Conservation (phyloP, 1,140 invertebrate species). For the Gerris buenoi region DNA sequence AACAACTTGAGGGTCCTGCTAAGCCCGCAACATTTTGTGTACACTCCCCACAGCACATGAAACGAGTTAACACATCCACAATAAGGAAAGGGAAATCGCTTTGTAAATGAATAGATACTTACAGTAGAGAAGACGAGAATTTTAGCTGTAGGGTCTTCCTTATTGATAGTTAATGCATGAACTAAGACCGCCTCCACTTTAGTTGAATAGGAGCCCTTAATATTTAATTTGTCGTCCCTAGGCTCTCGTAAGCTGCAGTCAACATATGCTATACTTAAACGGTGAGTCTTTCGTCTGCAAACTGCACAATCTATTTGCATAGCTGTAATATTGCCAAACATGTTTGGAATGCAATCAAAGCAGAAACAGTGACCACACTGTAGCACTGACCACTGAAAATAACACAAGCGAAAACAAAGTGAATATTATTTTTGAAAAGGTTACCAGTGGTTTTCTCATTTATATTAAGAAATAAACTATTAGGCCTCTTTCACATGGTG, state of each 20-base stretch:
- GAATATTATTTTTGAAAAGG: too few relatives aligned
- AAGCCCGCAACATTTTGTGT: too few relatives aligned
- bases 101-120: slow-evolving; percentile 20
- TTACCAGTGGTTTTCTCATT: too few relatives aligned
- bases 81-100: slow-evolving; percentile 3
- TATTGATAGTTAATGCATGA: slow-evolving; percentile 39
- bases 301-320: slow-evolving; percentile 39
- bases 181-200: slow-evolving; percentile 54
- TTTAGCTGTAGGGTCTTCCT: slow-evolving; percentile 43
- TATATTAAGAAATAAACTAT: too few relatives aligned
- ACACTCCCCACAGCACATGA: too few relatives aligned
- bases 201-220: slow-evolving; percentile 46
- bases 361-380: slow-evolving; percentile 54
- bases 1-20: too few relatives aligned
- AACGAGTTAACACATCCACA: too few relatives aligned
- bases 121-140: slow-evolving; percentile 55
- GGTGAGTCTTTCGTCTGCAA: slow-evolving; percentile 41
- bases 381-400: slow-evolving; percentile 52
- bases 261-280: slow-evolving; percentile 43
- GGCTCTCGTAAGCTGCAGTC: slow-evolving; percentile 30
- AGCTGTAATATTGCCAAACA: slow-evolving; percentile 11
- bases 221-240: slow-evolving; percentile 17
- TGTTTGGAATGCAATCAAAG: slow-evolving; percentile 39
- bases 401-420: too few relatives aligned
- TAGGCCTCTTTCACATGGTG: too few relatives aligned